A percentile compares a stretch with the other conserved stretches of the same genome.
phyloP scores from a whole-genome alignment of 2,888 invertebrate species.

The Luffia ferchaultella region DNA sequence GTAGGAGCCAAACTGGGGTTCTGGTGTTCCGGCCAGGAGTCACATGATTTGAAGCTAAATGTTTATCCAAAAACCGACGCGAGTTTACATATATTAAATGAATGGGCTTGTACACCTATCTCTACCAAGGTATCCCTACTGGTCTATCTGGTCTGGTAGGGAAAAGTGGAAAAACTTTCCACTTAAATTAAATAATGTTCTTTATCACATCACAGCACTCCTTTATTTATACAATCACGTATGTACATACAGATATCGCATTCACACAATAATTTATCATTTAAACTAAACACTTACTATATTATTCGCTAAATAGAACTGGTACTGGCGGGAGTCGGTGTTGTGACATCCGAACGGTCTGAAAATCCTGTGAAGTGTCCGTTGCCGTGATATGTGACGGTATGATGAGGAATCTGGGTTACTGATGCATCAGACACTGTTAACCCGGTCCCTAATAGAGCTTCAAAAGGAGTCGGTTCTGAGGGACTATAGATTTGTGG shows the following conservation, averaged over 20 bases:
- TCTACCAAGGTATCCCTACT: no score
- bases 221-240: slow-evolving; percentile 34
- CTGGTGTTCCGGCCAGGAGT: no score
- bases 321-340: slow-evolving; percentile 12
- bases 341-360: slow-evolving; percentile 33
- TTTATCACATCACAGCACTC: slow-evolving; percentile 55
- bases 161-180: no score
- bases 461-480: neutral
- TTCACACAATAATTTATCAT: slow-evolving; percentile 30
- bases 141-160: no score
- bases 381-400: slow-evolving; percentile 25
- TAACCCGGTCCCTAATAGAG: neutral
- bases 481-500: slow-evolving; percentile 19
- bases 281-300: neutral
- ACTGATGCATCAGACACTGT: neutral
- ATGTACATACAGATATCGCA: slow-evolving; percentile 16
- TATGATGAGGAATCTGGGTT: slow-evolving; percentile 4
- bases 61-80: no score
- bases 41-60: no score
- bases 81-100: no score
- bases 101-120: no score
- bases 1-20: no score
- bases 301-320: slow-evolving; percentile 8
- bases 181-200: no score
- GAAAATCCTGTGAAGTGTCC: slow-evolving; percentile 37